Evolutionary conservation across 2,113 vertebrate species (phyloP), one percentile per base, ranked within the genome.

Genomic region (Cheilinus undulatus): DNA sequence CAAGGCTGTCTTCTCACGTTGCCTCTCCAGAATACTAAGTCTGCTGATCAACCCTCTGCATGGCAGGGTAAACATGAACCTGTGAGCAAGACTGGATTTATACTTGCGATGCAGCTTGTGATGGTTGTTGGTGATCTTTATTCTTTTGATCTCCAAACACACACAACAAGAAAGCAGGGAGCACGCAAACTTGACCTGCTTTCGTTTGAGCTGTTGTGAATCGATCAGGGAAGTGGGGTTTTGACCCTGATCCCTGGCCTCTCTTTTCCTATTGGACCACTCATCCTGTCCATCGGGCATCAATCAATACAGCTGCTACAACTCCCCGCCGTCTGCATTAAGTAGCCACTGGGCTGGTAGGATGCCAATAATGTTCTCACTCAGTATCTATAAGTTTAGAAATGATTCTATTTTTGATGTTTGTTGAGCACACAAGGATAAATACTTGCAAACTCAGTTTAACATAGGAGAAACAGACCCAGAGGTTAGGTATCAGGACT

Each of bases 21-120:
- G n/a, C 78, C 48, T 80, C 48, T 64, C 57, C 66, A 38, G 63
- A 80, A 82, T 62, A 78, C 67, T 56, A 84, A 73, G 17, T 53
- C 63, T 7, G 56, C 45, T 43, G 5, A 63, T 51, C 84, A 83
- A 76, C 80, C 73, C 7, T 2, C 34, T 36, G 34, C 34, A 36
- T 36, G 8, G 13, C 13, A 12, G 13, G 13, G 34, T 36, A 36
- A 36, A 85, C 75, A 78, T 43, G 49, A 14, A 22, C 42, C 56
- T 66, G 30, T 51, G 28, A 56, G 28, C 19, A 5, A 46, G 56
- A 59, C 58, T 48, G 22, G 34, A 58, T 53, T 73, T 50, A 24
- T 40, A 15, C 1, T 1, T 15, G 38, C 15, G 38, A 40, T 40
- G 38, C 12, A n/a, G n/a, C n/a, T 38, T 3, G 13, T 14, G 38